Base-by-base conservation (phyloP, 92 coral and sea anemone genomes). In the Montipora capitata region DNA sequence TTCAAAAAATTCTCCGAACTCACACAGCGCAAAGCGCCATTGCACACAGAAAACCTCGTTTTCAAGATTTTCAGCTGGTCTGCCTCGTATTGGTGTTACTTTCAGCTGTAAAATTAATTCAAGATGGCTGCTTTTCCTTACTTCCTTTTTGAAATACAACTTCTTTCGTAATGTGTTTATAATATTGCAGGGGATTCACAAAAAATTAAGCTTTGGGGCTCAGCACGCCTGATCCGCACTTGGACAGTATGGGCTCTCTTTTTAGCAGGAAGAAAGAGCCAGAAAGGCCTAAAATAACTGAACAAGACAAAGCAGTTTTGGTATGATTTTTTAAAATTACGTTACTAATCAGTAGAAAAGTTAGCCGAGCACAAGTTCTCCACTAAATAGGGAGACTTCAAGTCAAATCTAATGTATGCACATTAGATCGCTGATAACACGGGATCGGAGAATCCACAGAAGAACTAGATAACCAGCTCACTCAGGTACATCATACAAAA, bases 301-400 rank as follows among this genome's bases (percentile, higher is more conserved):
- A 97, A 78, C 99, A 97, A 83, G 99, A 97, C 74, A 95, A 97
- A 85, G 99, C 99, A 27, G 85, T 97, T 49, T 74, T 97, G 98
- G 99, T 97, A 82, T 74, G 91, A 71, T 27, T 27, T 27, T 27
- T 27, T 27, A 27, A 27, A 27, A 27, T 27, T 27, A 27, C 35
- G 35, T 27, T 27, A 27, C 35, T 27, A 27, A 27, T 27, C 35
- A 27, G 35, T 27, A 27, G 35, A 27, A 27, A 27, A 27, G 35
- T 27, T 48, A 10, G 52, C 52, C 2, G 6, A 48, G 52, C 52
- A 48, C 52, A 48, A 48, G 52, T 48, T 5, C 52, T 48, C 52
- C 6, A 48, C 6, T 48, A 5, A 48, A 48, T 5, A 48, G 52
- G 10, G 52, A 48, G 52, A 48, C 52, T 48, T 10, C 52, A 48